These are phyloP conservation scores for Menidia menidia DNA, from an alignment of 2,797 vertebrate genomes.

Conservation along the genomic window DNA sequence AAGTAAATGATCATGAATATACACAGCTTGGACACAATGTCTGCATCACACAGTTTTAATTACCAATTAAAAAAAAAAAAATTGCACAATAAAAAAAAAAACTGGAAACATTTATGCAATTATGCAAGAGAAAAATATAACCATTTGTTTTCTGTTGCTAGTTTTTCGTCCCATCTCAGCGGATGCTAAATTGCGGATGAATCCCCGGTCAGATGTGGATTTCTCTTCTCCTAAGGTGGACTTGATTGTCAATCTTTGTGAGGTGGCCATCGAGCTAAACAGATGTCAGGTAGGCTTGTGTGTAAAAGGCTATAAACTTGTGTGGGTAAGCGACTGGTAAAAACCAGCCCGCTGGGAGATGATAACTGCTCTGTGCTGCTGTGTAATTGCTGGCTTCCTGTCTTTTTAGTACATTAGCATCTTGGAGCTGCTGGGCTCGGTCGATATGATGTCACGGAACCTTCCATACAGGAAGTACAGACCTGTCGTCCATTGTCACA, in stretches of 20 bases:
- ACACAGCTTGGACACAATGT: no score
- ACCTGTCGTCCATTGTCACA: conserved; percentile 85
- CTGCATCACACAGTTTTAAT: conserved; percentile 19
- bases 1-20: no score
- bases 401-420: conserved; percentile 93
- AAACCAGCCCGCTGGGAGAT: neutral
- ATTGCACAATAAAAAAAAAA: neutral
- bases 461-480: conserved; percentile 94
- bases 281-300: conserved; percentile 88
- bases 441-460: conserved; percentile 97
- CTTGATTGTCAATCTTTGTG: conserved; percentile 90
- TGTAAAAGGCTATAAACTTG: neutral
- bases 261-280: conserved; percentile 93
- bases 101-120: neutral
- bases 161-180: conserved; percentile 97
- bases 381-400: conserved; percentile 42
- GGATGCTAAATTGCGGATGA: conserved; percentile 94
- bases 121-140: neutral
- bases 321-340: neutral
- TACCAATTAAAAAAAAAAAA: neutral
- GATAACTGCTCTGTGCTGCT: conserved; percentile 2
- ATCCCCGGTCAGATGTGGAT: conserved; percentile 93
- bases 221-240: conserved; percentile 95
- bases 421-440: conserved; percentile 94
- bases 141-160: conserved; percentile 55